Percentiles rank a stretch among this genome's conserved stretches.
These are phyloP conservation scores for Sesamia inferens DNA, from an alignment of 2,888 invertebrate species.

Conservation along the genomic window DNA sequence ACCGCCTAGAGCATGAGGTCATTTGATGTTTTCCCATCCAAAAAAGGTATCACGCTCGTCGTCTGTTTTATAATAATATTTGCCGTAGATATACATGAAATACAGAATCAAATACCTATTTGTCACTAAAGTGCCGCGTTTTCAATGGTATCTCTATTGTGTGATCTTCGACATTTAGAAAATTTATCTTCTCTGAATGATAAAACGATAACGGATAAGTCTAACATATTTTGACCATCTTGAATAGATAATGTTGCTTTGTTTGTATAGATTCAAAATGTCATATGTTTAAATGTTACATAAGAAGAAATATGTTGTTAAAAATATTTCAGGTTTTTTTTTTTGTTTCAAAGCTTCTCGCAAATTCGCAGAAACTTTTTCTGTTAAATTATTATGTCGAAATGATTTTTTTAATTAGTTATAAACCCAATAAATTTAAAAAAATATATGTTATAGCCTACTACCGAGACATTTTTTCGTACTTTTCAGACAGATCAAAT, in stretches of 20 bases:
- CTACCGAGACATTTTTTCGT: too few relatives aligned
- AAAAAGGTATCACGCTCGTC: not conserved
- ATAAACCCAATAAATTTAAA: too few relatives aligned
- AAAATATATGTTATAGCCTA: too few relatives aligned
- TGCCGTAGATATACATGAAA: not conserved
- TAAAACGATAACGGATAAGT: constrained; percentile 45
- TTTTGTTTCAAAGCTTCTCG: not conserved
- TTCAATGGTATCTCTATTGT: constrained; percentile 32
- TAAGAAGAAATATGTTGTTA: too few relatives aligned
- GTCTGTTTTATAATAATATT: not conserved
- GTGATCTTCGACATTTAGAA: constrained; percentile 33
- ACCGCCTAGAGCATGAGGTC: too few relatives aligned
- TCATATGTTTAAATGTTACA: too few relatives aligned
- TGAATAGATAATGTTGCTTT: constrained; percentile 3
- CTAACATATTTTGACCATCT: constrained; percentile 22
- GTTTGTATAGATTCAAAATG: not conserved
- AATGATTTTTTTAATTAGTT: not conserved
- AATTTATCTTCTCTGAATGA: constrained; percentile 20
- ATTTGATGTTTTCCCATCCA: too few relatives aligned
- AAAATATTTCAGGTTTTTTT: too few relatives aligned
- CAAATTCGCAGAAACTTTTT: not conserved
- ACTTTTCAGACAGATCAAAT: too few relatives aligned
- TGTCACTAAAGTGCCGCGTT: constrained; percentile 30
- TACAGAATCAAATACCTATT: constrained; percentile 8
- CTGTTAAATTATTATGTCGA: not conserved